Evolutionary conservation across 2,888 invertebrate genomes (phyloP).

Genomic region (Vesta saturnalis): DNA sequence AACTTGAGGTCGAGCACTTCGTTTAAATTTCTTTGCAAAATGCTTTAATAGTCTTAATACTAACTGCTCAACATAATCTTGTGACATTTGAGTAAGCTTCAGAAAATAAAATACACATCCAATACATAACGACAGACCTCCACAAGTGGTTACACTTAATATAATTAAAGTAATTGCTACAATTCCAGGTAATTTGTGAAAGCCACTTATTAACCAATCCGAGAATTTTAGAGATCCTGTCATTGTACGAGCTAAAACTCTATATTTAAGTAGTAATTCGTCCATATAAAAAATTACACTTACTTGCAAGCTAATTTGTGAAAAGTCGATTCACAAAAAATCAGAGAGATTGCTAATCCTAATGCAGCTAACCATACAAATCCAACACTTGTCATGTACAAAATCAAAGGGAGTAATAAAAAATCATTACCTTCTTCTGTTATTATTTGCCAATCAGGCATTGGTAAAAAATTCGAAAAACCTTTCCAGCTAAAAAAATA

Average conservation of each 20-base stretch:
- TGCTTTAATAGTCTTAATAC: slow-evolving; percentile 54
- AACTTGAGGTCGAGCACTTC: slow-evolving; percentile 2
- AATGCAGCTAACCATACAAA: slow-evolving; percentile 67
- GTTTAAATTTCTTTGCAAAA: slow-evolving; percentile 46
- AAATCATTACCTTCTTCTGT: slow-evolving; percentile 57
- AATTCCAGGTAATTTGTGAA: slow-evolving; percentile 75
- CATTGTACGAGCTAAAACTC: slow-evolving; percentile 64
- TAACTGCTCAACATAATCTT: slow-evolving; percentile 74
- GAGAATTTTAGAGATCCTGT: slow-evolving; percentile 65
- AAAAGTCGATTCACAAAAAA: slow-evolving; percentile 76
- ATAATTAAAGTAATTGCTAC: slow-evolving; percentile 72
- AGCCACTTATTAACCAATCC: slow-evolving; percentile 71
- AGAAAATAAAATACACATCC: slow-evolving; percentile 76
- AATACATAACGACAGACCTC: slow-evolving; percentile 74
- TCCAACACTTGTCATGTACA: slow-evolving; percentile 72
- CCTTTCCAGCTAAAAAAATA: slow-evolving; percentile 27
- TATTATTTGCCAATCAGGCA: slow-evolving; percentile 53
- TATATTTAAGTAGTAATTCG: slow-evolving; percentile 38
- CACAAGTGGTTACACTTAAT: slow-evolving; percentile 75
- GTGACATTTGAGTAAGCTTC: slow-evolving; percentile 78
- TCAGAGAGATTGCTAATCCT: slow-evolving; percentile 66
- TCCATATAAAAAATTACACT: no score
- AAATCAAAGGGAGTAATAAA: slow-evolving; percentile 67
- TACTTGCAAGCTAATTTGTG: slow-evolving; percentile 75
- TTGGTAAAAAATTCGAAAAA: slow-evolving; percentile 45